Evolutionary conservation across 2,888 invertebrate genomes (phyloP), one percentile per base, ranked within the genome.

Genomic region (Catocala sponsa): DNA sequence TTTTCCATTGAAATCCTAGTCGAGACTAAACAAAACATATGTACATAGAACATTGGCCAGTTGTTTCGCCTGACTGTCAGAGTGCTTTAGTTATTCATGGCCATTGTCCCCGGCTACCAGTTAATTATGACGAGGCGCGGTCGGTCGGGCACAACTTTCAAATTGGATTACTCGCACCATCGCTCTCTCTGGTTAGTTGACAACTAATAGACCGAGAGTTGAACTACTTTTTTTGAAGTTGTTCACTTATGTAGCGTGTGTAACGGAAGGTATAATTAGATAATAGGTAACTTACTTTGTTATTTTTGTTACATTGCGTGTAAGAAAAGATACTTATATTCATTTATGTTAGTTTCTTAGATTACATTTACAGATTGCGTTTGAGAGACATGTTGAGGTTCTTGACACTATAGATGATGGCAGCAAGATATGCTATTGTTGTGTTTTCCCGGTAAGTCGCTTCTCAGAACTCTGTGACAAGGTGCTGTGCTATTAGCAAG

Each of bases 121-220:
- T 91, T 91, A 90, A 92, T 91, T 90, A 91, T 86, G 85, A 87
- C 82, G 80, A 68, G 80, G 77, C 63, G 69, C 65, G 78, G 78
- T 78, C 78, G 76, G 81, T 60, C 69, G 79, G 80, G 84, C 82
- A 74, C 78, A 84, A 90, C 87, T 90, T 90, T 86, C 85, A 90
- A 87, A 90, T 91, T 91, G 85, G 88, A 89, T 90, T 86, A 88
- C 84, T 77, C 81, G 82, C 84, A 69, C 82, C 82, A 82, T 84
- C 79, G 81, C 81, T 82, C 81, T 75, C 74, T 59, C 73, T 68
- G 64, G 68, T 68, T 76, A 76, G 76, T 76, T 76, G 70, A 71
- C 76, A 76, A 68, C 72, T 74, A 76, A 80, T 73, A 74, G 74
- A 65, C 64, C 67, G 70, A 61, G 65, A 58, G 69, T 47, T 54